Evolutionary conservation across 2,113 vertebrate species (phyloP).

Genomic region (Amphiprion ocellaris): DNA sequence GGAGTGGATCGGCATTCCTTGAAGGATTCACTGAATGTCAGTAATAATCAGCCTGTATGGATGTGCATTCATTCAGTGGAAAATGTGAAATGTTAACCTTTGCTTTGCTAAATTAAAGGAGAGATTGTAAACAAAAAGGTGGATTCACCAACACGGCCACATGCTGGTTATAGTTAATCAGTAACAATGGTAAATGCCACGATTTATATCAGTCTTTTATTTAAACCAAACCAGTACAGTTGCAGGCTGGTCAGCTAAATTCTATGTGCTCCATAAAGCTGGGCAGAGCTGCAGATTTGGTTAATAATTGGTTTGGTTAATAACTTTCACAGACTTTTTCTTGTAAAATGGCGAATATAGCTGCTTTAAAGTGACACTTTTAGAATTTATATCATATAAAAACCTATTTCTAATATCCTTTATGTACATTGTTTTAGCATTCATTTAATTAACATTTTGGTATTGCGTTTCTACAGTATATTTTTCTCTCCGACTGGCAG

Average conservation of each 20-base stretch:
- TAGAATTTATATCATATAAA: neutral
- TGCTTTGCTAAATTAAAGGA: neutral
- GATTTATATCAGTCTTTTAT: too few relatives aligned
- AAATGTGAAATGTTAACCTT: neutral
- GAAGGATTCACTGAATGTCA: conserved; percentile 51
- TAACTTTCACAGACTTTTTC: too few relatives aligned
- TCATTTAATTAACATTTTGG: neutral
- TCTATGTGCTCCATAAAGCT: too few relatives aligned
- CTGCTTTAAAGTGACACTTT: too few relatives aligned
- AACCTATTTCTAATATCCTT: neutral
- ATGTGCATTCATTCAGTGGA: conserved; percentile 41
- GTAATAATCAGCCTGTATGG: conserved; percentile 35
- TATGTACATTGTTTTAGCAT: neutral
- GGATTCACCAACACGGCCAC: neutral
- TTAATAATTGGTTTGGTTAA: too few relatives aligned
- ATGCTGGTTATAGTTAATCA: neutral
- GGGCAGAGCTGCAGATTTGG: too few relatives aligned
- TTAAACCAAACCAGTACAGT: too few relatives aligned
- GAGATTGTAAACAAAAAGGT: neutral
- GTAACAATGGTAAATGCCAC: too few relatives aligned
- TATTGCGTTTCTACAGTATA: neutral
- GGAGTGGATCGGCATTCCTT: conserved; percentile 57
- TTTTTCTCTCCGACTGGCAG: neutral
- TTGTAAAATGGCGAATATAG: too few relatives aligned
- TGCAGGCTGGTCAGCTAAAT: too few relatives aligned